phyloP scores from a whole-genome alignment of 2,113 vertebrate species.

The Pristiophorus japonicus region DNA sequence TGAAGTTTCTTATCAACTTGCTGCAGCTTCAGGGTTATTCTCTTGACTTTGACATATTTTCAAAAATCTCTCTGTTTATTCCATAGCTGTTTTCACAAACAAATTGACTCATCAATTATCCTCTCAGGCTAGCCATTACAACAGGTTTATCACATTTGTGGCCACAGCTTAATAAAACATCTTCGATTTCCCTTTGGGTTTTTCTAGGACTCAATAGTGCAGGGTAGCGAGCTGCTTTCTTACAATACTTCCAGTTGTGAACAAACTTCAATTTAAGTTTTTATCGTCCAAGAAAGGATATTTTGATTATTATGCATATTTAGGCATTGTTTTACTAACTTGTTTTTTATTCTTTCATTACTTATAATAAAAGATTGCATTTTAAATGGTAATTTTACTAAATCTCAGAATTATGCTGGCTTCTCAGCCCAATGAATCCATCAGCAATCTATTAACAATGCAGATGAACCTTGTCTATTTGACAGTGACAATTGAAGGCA shows the following conservation, averaged over 20 bases:
- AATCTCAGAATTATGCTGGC: not conserved
- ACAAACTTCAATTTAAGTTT: not conserved
- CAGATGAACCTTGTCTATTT: not conserved
- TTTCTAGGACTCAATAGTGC: not conserved
- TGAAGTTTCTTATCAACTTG: not conserved
- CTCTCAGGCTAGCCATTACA: not conserved
- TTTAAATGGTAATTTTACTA: not conserved
- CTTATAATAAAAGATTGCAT: not conserved
- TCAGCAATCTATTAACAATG: not conserved
- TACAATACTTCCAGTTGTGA: not conserved
- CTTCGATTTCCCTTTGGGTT: not conserved
- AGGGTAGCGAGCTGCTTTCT: not conserved
- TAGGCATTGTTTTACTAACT: not conserved
- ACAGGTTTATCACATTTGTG: not conserved
- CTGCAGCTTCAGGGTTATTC: not conserved
- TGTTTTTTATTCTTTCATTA: not conserved
- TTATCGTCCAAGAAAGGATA: not conserved
- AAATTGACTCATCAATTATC: slow-evolving; percentile 3
- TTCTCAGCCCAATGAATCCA: not conserved
- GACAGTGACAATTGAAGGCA: not conserved
- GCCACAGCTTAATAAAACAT: not conserved
- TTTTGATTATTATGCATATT: not conserved
- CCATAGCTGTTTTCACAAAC: not conserved
- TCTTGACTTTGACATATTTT: not conserved
- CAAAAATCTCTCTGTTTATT: not conserved